These are phyloP conservation scores for Herpetotheres cachinnans DNA, from an alignment of 2,113 vertebrate genomes.

Conservation along the genomic window DNA sequence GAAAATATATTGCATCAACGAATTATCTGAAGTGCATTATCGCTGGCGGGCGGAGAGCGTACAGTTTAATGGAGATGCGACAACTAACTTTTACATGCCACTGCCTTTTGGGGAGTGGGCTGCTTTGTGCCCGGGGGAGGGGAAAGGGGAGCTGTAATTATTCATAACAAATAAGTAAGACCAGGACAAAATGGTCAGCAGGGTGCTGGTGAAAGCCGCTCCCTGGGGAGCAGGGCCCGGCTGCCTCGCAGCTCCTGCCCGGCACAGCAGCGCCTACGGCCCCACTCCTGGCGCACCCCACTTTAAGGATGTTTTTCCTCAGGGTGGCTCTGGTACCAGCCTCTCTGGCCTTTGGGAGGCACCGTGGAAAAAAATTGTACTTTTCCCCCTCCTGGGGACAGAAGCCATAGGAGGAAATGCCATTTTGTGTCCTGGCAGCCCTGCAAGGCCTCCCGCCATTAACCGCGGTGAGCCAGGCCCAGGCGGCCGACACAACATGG, in stretches of 20 bases:
- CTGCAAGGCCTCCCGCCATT: not conserved
- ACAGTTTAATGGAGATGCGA: conserved; percentile 44
- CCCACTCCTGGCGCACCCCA: fast-evolving
- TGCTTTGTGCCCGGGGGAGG: not conserved
- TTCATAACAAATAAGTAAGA: not conserved
- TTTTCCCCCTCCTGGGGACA: not conserved
- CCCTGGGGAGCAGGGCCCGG: fast-evolving
- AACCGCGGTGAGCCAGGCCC: fast-evolving
- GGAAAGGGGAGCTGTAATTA: not conserved
- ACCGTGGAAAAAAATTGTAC: fast-evolving
- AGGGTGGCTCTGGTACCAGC: fast-evolving
- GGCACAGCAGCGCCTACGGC: fast-evolving
- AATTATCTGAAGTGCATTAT: conserved; percentile 31
- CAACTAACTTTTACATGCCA: not conserved
- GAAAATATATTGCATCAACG: conserved; percentile 68
- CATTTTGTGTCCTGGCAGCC: not conserved
- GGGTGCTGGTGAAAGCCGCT: not conserved
- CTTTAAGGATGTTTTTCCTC: not conserved
- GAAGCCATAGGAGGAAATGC: fast-evolving
- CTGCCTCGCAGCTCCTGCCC: fast-evolving
- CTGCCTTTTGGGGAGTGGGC: not conserved
- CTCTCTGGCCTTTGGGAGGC: not conserved
- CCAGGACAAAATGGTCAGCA: fast-evolving
- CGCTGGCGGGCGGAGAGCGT: not conserved
- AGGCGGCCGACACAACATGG: fast-evolving